These are phyloP conservation scores for Nasonia oneida DNA, from an alignment of 2,888 invertebrate genomes.

Conservation along the genomic window DNA sequence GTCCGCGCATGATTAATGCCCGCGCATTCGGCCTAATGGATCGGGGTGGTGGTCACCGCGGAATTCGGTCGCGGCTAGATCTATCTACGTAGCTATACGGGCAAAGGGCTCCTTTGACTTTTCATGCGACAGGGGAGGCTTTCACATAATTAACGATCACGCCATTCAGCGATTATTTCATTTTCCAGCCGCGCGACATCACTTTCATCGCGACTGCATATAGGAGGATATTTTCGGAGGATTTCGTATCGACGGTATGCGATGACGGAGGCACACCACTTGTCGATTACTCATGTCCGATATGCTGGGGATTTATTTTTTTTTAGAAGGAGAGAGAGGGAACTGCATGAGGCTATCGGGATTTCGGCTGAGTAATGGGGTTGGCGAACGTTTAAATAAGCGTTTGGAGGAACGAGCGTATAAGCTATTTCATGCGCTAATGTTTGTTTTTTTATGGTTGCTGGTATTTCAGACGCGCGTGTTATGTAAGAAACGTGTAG, in stretches of 20 bases:
- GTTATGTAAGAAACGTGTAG: no score
- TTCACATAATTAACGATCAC: constrained; percentile 24
- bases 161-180: constrained; percentile 29
- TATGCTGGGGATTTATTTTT: not conserved
- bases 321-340: not conserved
- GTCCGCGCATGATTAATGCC: constrained; percentile 9
- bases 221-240: not conserved
- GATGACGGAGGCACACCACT: not conserved
- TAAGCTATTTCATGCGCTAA: no score
- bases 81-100: not conserved
- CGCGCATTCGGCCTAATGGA: not conserved
- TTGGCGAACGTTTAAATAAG: constrained; percentile 5
- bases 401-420: not conserved
- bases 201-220: not conserved
- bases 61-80: constrained; percentile 7
- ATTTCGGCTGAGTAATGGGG: not conserved
- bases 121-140: not conserved
- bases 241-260: not conserved
- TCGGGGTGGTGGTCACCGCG: not conserved
- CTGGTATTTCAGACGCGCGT: no score
- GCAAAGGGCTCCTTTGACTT: constrained; percentile 16
- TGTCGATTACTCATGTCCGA: not conserved
- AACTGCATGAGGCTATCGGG: not conserved
- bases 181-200: constrained; percentile 5
- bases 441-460: no score